Conservation (phyloP, 2,888 invertebrate genomes). For the Drosophila longiperda region DNA sequence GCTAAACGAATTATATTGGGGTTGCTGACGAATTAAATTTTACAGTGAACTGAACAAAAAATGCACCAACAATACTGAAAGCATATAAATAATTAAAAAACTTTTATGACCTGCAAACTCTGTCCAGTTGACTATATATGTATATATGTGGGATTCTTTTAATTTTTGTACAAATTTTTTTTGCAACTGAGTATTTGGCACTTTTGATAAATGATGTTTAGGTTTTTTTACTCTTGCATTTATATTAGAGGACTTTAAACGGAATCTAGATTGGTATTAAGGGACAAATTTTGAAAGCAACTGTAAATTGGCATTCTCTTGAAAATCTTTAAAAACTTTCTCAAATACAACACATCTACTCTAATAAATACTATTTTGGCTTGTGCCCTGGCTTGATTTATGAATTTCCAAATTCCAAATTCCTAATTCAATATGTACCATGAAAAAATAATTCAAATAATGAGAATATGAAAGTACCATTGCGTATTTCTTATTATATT, state of each 20-base stretch:
- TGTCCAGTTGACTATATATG: conserved; percentile 24
- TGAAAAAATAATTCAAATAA: not conserved
- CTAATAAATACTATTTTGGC: not conserved
- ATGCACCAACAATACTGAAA: conserved; percentile 22
- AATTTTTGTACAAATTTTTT: not conserved
- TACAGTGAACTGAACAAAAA: conserved; percentile 33
- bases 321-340: not conserved
- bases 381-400: not conserved
- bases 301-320: not conserved
- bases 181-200: conserved; percentile 61
- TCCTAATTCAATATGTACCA: not conserved
- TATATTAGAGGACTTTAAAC: conserved; percentile 39
- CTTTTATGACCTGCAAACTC: conserved; percentile 24
- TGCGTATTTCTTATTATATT: not conserved
- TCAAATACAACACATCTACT: not conserved
- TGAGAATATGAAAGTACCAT: not conserved
- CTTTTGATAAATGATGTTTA: conserved; percentile 64
- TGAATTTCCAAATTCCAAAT: too few relatives aligned
- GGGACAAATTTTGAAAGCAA: not conserved
- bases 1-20: conserved; percentile 62
- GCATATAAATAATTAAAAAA: conserved; percentile 61
- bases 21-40: conserved; percentile 45
- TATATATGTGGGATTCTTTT: conserved; percentile 11
- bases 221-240: conserved; percentile 50
- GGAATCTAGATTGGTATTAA: not conserved